A percentile compares a stretch with the other conserved stretches of the same genome.
These are phyloP conservation scores for Manis crassicaudata DNA, from an alignment of 2,797 vertebrate species.

Conservation along the genomic window DNA sequence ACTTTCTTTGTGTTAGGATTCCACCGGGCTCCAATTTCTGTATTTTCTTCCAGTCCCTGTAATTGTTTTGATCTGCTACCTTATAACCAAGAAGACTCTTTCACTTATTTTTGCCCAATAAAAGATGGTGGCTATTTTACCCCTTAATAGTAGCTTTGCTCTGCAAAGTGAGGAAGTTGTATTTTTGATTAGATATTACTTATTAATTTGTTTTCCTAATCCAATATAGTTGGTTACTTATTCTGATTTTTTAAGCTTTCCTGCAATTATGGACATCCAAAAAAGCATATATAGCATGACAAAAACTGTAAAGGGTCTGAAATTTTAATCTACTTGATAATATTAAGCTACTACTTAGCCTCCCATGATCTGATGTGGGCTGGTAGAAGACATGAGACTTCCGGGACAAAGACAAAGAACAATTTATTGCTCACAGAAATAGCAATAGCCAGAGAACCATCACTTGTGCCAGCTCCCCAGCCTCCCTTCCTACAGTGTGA, in stretches of 20 bases:
- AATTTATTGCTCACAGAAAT: neutral
- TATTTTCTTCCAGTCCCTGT: neutral
- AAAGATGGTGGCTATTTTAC: neutral
- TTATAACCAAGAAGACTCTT: neutral
- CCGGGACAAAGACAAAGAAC: conserved; percentile 40
- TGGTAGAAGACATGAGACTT: conserved; percentile 38
- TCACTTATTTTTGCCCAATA: neutral
- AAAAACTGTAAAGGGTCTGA: conserved; percentile 24
- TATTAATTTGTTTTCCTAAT: conserved; percentile 9
- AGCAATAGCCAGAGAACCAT: conserved; percentile 25
- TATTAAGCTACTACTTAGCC: conserved; percentile 5
- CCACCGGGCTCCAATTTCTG: neutral
- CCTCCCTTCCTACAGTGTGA: neutral
- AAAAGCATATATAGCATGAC: neutral
- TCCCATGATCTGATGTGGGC: conserved; percentile 6
- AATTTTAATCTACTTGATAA: conserved; percentile 47
- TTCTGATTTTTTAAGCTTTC: neutral
- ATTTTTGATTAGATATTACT: neutral
- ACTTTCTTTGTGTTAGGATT: neutral
- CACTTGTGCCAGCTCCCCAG: neutral
- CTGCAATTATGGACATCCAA: neutral
- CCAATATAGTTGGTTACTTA: neutral
- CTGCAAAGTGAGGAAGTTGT: neutral
- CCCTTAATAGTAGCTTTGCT: neutral
- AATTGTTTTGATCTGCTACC: neutral